Evolutionary conservation across 1,140 invertebrate genomes (phyloP).

Genomic region (Panagrolaimus sp.): DNA sequence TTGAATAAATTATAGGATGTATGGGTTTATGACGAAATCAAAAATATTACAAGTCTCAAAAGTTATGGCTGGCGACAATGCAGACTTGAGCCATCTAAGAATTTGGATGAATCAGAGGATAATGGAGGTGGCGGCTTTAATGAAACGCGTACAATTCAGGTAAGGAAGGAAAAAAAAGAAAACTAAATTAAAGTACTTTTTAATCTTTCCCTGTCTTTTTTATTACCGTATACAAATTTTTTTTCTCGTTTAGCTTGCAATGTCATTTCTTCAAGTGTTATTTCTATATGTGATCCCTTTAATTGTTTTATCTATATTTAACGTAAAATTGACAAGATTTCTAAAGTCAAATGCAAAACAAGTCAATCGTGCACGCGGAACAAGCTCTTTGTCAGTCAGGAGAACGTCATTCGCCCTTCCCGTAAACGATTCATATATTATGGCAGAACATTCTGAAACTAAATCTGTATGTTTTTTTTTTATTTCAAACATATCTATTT

Average conservation of each 20-base stretch:
- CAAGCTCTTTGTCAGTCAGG: conserved; percentile 23
- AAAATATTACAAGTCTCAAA: not conserved
- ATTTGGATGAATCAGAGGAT: conserved; percentile 15
- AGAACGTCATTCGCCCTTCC: conserved; percentile 10
- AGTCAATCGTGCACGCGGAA: conserved; percentile 23
- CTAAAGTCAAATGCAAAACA: conserved; percentile 53
- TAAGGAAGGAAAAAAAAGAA: too few species aligned
- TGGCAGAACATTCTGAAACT: conserved; percentile 5
- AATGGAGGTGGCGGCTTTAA: not conserved
- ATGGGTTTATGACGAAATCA: conserved; percentile 15
- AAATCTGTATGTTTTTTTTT: not conserved
- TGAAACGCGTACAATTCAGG: conserved; percentile 39
- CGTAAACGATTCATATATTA: conserved; percentile 9
- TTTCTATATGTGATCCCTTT: conserved; percentile 58
- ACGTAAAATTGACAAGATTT: conserved; percentile 57
- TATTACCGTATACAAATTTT: conserved; percentile 1
- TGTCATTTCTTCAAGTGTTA: conserved; percentile 52
- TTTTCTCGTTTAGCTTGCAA: conserved; percentile 42
- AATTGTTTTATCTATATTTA: conserved; percentile 56
- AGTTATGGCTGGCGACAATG: conserved; percentile 59
- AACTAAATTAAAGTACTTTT: too few species aligned
- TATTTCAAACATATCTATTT: not conserved
- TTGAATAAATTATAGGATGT: conserved; percentile 28
- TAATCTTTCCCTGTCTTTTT: not conserved
- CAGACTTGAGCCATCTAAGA: conserved; percentile 25